A percentile compares a stretch with the other conserved stretches of the same genome.
These are phyloP conservation scores for Aldabrachelys gigantea DNA, from an alignment of 2,113 vertebrate species.

Conservation along the genomic window DNA sequence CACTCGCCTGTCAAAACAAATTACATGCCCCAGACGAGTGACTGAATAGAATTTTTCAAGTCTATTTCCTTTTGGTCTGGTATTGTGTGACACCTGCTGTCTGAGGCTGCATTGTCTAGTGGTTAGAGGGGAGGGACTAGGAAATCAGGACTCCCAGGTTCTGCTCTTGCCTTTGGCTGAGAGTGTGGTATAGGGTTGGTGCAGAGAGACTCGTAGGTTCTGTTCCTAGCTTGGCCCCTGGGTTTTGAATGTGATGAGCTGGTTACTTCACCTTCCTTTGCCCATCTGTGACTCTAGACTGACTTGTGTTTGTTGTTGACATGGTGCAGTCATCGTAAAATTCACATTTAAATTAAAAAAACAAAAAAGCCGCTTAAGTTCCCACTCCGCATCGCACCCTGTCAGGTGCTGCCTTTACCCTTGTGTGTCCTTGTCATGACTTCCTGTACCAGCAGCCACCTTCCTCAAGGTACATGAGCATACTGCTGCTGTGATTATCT, in stretches of 20 bases:
- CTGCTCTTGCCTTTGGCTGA: neutral
- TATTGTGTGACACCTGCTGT: neutral
- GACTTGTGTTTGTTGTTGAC: rapidly evolving
- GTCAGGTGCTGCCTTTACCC: neutral
- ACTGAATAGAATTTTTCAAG: conserved; percentile 12
- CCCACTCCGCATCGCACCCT: neutral
- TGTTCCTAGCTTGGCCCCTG: neutral
- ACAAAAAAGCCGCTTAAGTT: neutral
- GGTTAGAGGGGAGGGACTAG: conserved; percentile 11
- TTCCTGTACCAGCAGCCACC: neutral
- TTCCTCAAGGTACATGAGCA: neutral
- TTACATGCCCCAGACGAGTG: neutral
- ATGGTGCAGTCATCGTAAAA: neutral
- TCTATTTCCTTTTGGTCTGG: conserved; percentile 1
- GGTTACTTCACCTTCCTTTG: neutral
- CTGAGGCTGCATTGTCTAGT: rapidly evolving
- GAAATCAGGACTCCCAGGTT: conserved; percentile 34
- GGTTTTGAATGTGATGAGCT: neutral
- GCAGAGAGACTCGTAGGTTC: neutral
- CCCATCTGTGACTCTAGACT: neutral
- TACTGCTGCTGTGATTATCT: neutral
- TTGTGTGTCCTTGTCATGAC: neutral
- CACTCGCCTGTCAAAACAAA: conserved; percentile 12
- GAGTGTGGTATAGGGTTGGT: neutral
- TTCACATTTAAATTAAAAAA: neutral